phyloP scores from a whole-genome alignment of 2,113 vertebrate genomes.

The Solenodon paradoxus region DNA sequence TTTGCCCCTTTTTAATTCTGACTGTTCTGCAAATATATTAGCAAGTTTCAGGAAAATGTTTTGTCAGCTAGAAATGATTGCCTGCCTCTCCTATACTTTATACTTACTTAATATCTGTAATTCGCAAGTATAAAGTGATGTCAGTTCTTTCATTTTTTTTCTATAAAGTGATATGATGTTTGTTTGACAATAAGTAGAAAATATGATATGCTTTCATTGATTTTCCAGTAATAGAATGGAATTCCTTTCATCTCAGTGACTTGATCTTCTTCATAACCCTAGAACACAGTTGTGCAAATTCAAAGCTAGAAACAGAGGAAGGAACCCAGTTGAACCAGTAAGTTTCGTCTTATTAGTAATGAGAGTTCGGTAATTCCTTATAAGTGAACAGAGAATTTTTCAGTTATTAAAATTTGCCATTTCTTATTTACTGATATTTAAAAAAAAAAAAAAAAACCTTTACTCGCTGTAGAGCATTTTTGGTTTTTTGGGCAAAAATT shows the following conservation, averaged over 20 bases:
- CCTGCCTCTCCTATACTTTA: neutral
- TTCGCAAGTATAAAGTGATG: neutral
- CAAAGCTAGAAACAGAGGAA: neutral
- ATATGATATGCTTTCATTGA: neutral
- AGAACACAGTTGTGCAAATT: neutral
- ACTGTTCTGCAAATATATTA: neutral
- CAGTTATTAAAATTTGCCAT: neutral
- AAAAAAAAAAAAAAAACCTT: neutral
- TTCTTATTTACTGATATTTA: neutral
- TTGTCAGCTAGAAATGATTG: neutral
- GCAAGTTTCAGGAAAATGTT: neutral
- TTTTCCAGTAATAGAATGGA: neutral
- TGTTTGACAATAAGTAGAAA: neutral
- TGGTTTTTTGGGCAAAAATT: neutral
- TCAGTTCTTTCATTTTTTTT: conserved; percentile 14
- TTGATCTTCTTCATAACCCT: neutral
- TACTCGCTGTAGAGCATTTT: neutral
- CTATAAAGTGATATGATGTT: neutral
- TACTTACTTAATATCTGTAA: neutral
- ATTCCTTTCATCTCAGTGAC: neutral
- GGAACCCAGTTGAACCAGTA: neutral
- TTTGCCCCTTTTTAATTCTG: neutral
- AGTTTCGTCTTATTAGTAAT: neutral
- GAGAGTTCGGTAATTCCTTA: neutral
- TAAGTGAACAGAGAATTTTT: neutral